A percentile compares a stretch with the other conserved stretches of the same genome.
These are phyloP conservation scores for Oligia fasciuncula DNA, from an alignment of 2,888 invertebrate species.

Conservation along the genomic window DNA sequence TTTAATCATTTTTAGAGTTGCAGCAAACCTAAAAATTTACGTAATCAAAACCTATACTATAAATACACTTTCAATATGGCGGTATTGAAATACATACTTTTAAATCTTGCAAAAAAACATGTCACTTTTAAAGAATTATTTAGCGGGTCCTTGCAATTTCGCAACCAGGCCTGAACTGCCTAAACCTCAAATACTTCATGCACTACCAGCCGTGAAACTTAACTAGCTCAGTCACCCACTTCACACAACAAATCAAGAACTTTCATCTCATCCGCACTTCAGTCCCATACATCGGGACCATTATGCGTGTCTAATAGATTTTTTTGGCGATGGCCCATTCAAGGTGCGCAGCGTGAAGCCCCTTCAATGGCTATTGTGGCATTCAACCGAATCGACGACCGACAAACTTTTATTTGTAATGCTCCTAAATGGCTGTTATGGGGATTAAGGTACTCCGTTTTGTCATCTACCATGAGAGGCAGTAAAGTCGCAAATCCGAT, in stretches of 20 bases:
- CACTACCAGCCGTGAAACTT: slow-evolving; percentile 52
- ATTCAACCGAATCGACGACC: slow-evolving; percentile 76
- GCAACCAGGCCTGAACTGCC: background rate
- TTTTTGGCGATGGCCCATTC: slow-evolving; percentile 88
- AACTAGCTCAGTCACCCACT: slow-evolving; percentile 66
- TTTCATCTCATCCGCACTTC: slow-evolving; percentile 77
- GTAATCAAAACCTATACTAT: too few relatives aligned
- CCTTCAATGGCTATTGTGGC: slow-evolving; percentile 88
- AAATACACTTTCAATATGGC: too few relatives aligned
- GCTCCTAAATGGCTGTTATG: slow-evolving; percentile 88
- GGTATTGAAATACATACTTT: background rate
- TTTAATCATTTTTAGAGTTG: too few relatives aligned
- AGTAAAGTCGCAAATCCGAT: slow-evolving; percentile 76
- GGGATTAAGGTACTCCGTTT: slow-evolving; percentile 86
- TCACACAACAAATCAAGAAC: slow-evolving; percentile 77
- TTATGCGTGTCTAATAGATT: slow-evolving; percentile 89
- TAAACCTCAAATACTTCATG: slow-evolving; percentile 22
- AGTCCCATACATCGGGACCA: slow-evolving; percentile 79
- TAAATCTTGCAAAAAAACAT: background rate
- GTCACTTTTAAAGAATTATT: too few relatives aligned
- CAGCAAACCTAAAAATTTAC: too few relatives aligned
- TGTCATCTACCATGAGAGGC: slow-evolving; percentile 80
- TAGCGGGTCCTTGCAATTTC: background rate
- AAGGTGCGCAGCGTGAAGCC: slow-evolving; percentile 86
- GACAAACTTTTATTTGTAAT: slow-evolving; percentile 89